Base-by-base conservation (phyloP, 2,888 invertebrate genomes). In the Meteorus colon region DNA sequence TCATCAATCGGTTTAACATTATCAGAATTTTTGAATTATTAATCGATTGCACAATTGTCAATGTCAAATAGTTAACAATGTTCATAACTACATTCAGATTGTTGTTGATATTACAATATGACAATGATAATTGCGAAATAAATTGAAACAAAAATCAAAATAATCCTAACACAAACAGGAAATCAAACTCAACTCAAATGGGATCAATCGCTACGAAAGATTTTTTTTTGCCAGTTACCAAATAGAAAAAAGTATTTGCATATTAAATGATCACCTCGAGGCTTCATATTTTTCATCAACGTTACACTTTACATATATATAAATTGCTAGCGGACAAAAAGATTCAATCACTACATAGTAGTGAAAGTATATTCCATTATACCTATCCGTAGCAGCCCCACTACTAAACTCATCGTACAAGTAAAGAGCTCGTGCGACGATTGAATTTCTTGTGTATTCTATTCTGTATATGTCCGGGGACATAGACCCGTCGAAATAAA, bases 341-440 rank as follows among this genome's bases (percentile, higher is more conserved):
- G 48, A 48, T 48, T 48, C n/a, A 48, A 4, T 48, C n/a, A 48
- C 48, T 48, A 48, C n/a, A 48, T 48, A 48, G 8, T 55, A 55
- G 55, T 55, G 55, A 55, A 55, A 55, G 72, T 63, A 62, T 34
- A 65, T 63, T 63, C 16, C n/a, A 63, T 65, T 72, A 72, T 55
- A 55, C 8, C 19, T 55, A 55, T 55, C 19, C 55, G 55, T 8
- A 55, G 19, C 31, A 63, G 63, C 45, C 62, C 72, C 63, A 19
- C 55, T 55, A 55, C 19, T n/a, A 24, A 4, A 48, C 19, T 55
- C 55, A 55, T 55, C 55, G 55, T 55, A 10, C 55, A 55, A 55
- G 8, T 41, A 41, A 41, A 41, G 55, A 19, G 19, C 19, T 55
- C 55, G 55, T 55, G 19, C 19, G 55, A 55, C 55, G 24, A 55